Percentiles rank a stretch among this genome's conserved stretches.
These are phyloP conservation scores for Schizopygopsis malacanthus DNA, from an alignment of 2,797 vertebrate species.

Conservation along the genomic window DNA sequence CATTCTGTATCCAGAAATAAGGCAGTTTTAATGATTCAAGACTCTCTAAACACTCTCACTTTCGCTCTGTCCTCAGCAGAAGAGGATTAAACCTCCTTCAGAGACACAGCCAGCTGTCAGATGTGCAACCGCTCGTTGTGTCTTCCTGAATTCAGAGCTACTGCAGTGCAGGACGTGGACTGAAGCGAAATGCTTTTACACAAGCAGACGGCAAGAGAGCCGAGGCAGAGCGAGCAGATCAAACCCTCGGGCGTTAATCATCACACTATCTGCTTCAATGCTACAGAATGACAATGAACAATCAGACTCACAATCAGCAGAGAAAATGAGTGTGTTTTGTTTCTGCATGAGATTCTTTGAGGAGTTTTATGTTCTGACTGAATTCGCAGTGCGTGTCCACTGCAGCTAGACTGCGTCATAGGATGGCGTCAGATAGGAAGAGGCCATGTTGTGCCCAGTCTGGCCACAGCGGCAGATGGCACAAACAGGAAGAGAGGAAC, in stretches of 20 bases:
- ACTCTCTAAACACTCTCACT: background rate
- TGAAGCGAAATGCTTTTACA: slow-evolving; percentile 13
- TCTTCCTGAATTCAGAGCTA: background rate
- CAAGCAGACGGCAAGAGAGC: slow-evolving; percentile 5
- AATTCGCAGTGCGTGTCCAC: slow-evolving; percentile 32
- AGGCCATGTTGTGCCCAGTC: slow-evolving; percentile 50
- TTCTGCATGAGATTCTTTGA: background rate
- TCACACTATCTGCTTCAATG: background rate
- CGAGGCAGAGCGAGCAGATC: background rate
- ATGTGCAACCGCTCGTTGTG: background rate
- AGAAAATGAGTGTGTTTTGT: background rate
- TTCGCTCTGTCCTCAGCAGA: background rate
- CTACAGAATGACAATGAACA: background rate
- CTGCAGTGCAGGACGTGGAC: slow-evolving; percentile 29
- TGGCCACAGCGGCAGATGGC: slow-evolving; percentile 60
- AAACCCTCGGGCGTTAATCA: slow-evolving; percentile 14
- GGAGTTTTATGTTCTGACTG: background rate
- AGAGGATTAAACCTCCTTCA: slow-evolving; percentile 8
- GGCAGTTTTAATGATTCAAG: background rate
- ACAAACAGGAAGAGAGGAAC: slow-evolving; percentile 52
- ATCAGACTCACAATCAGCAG: background rate
- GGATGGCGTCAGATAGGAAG: slow-evolving; percentile 64
- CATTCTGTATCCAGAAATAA: background rate
- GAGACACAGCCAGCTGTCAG: slow-evolving; percentile 4
- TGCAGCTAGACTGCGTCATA: slow-evolving; percentile 59